Evolutionary conservation across 1,140 invertebrate species (phyloP).

Genomic region (Meloidogyne hapla): DNA sequence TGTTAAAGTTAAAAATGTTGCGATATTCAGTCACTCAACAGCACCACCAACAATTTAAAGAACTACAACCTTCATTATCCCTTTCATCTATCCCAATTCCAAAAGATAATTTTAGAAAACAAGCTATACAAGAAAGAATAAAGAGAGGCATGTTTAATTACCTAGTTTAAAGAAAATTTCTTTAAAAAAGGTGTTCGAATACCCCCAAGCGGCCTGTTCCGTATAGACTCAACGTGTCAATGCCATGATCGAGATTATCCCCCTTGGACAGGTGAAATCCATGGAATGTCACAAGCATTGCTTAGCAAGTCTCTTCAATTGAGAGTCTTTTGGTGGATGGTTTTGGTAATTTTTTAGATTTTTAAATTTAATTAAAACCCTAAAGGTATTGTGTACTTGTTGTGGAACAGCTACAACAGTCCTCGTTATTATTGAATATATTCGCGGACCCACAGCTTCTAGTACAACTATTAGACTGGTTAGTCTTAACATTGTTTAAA

Average conservation of each 20-base stretch:
- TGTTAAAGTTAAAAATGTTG: too few relatives aligned
- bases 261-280: slow-evolving; percentile 61
- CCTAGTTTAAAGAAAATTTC: neutral
- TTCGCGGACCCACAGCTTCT: slow-evolving; percentile 59
- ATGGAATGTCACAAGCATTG: slow-evolving; percentile 56
- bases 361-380: neutral
- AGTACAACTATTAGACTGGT: slow-evolving; percentile 58
- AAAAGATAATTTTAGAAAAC: neutral
- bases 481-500: neutral
- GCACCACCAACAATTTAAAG: neutral
- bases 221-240: slow-evolving; percentile 38
- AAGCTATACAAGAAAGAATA: neutral
- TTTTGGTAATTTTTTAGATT: neutral
- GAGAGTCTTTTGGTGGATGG: slow-evolving; percentile 55
- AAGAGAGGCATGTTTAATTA: neutral
- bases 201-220: neutral
- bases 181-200: neutral
- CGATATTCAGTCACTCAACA: neutral
- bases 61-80: neutral
- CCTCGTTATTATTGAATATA: slow-evolving; percentile 56
- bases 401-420: slow-evolving; percentile 52
- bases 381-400: slow-evolving; percentile 44
- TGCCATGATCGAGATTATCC: slow-evolving; percentile 58
- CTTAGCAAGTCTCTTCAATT: slow-evolving; percentile 48
- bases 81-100: neutral